Evolutionary conservation across 2,797 vertebrate genomes (phyloP), one percentile per base, ranked within the genome.

Genomic region (Eutrigla gurnardus): DNA sequence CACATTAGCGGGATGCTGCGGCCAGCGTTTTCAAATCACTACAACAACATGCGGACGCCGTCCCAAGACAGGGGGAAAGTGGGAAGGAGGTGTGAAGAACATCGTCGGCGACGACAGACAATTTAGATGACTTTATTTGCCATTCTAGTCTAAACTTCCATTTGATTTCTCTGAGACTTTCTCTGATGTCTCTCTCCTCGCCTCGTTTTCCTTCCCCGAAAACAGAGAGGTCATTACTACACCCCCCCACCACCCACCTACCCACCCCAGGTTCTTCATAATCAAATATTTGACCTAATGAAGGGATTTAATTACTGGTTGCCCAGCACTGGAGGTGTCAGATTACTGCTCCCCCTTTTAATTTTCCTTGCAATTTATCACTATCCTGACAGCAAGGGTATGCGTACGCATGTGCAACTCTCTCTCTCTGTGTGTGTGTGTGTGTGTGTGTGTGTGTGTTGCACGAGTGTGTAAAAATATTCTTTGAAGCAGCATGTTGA

Each of bases 271-370:
- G 87, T 90, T 91, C 71, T 77, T 90, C 80, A 87, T 90, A 90
- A 93, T 94, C 91, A 92, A 93, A 93, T 94, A 92, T 94, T 92
- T 92, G 90, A 93, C 83, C 86, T 90, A 93, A 93, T 91, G 90
- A 93, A 90, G 91, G 88, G 90, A 92, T 94, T 93, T 94, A 93
- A 93, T 94, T 91, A 94, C 86, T 93, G 87, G 93, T 89, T 91
- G 85, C 86, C 78, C 72, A 80, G 86, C 86, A 77, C 82, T 87
- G 67, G 73, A 81, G 86, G 86, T 93, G 86, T 92, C 77, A 80
- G 81, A 90, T 93, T 90, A 88, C 89, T 78, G 75, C 78, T 83
- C 82, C 88, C 84, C 62, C 84, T 88, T 91, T 93, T 94, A 86
- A 93, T 94, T 93, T 93, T 92, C 87, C 84, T 74, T 66, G 84